Base-by-base conservation (phyloP, 2,888 invertebrate species). In the Chalcosyrphus nemorum region DNA sequence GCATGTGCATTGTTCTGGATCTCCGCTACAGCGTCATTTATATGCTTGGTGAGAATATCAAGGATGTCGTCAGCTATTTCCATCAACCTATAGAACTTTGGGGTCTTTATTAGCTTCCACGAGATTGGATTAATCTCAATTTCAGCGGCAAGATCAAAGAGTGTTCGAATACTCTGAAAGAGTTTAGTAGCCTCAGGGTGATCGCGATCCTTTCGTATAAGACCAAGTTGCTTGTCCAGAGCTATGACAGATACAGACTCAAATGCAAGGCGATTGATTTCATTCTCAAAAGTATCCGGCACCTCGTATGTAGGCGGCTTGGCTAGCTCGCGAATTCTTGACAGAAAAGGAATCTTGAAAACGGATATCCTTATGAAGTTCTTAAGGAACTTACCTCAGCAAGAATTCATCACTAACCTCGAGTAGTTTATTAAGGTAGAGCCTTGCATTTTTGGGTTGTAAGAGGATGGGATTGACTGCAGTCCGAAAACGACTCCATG, bases 381-480 rank as follows among this genome's bases (percentile, higher is more conserved):
- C n/a, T n/a, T n/a, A n/a, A n/a, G n/a, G 0, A 15, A 7, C 13
- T 77, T 45, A 74, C 80, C 80, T 72, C 13, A 65, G 11, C 2
- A 87, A 27, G 70, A 88, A 87, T n/a, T 88, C 87, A 5, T 54
- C 87, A 17, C 92, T 91, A 27, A 93, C 92, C 72, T 91, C 90
- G 74, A 92, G 91, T 41, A 93, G 89, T 0, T 89, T 90, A 2
- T 92, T 90, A 0, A 92, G 88, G 65, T 93, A 93, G 2, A 92
- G 88, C 88, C 92, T 92, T 0, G 92, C 90, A 21, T 92, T 87
- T 87, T 93, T 93, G 0, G 94, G 93, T 87, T 94, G 92, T 89
- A 95, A 89, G 90, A 95, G 91, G 47, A 94, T 92, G 76, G 94
- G 94, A 89, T 95, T 95, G 0, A 94, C 94, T 81, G 93, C 93